Base-by-base conservation (phyloP, 2,888 invertebrate genomes). In the Tubulanus polymorphus region DNA sequence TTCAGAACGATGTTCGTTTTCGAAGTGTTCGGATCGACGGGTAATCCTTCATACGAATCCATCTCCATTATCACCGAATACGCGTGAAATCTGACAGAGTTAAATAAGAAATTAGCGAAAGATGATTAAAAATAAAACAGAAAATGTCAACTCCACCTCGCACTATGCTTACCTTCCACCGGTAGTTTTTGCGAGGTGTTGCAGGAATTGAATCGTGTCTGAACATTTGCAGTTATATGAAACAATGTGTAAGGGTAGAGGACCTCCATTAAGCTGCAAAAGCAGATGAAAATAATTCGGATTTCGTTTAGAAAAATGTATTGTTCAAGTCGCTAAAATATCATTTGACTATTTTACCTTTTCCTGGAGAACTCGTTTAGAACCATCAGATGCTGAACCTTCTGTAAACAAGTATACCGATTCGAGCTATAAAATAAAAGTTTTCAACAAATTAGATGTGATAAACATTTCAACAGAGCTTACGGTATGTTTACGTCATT, bases 61-160 rank as follows among this genome's bases (percentile, higher is more conserved):
- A 76, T 65, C 61, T 76, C 76, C 75, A 76, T 75, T 20, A 72
- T 67, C 20, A 78, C 72, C 23, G 72, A 74, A 65, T 78, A 78
- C 0, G 75, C 75, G 64, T 78, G 78, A 59, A 76, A 77, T 48
- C 78, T 78, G 64, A 10, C 51, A 49, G 2, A 23, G 48, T 35
- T 26, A 30, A 35, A 41, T 35, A 30, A 23, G 25, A 37, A 30
- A 12, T 32, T 32, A 32, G 10, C n/a, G 10, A 10, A 51, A 35
- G 37, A 25, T 28, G 35, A 32, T 32, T n/a, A 32, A 32, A 32
- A 12, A 12, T 32, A n/a, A n/a, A 32, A n/a, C 35, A 32, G 10
- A 23, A 41, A 41, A 18, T 20, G 3, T 20, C 5, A 41, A 5
- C 41, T 8, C 23, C 18, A 23, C 23, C 41, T 41, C 23, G 3